A percentile compares a stretch with the other conserved stretches of the same genome.
Conservation (phyloP, 2,797 vertebrate genomes). For the Coracias cyanogaster region DNA sequence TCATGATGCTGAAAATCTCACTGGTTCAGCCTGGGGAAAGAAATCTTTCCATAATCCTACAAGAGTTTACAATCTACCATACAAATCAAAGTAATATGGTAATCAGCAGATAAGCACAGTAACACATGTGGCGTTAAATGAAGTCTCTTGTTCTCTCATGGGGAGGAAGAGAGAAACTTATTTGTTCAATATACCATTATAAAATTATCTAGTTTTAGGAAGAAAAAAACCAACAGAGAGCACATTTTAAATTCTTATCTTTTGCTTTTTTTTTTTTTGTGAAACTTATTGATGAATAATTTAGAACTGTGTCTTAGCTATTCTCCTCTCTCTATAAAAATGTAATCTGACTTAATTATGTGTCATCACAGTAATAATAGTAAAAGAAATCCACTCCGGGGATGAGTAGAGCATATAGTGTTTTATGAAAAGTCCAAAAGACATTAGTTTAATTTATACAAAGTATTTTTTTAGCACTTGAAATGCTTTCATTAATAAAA, state of each 20-base stretch:
- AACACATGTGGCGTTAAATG: constrained; percentile 71
- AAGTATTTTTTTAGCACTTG: constrained; percentile 9
- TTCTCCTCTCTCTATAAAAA: constrained; percentile 66
- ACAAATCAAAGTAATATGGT: constrained; percentile 77
- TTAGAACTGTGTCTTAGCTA: constrained; percentile 72
- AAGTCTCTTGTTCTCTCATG: constrained; percentile 76
- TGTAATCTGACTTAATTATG: constrained; percentile 80
- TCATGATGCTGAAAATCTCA: constrained; percentile 68
- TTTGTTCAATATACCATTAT: constrained; percentile 76
- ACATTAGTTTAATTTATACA: constrained; percentile 68
- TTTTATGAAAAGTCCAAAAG: constrained; percentile 73
- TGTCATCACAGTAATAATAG: constrained; percentile 69
- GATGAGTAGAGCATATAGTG: constrained; percentile 52
- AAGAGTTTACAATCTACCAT: constrained; percentile 73
- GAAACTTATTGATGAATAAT: constrained; percentile 79
- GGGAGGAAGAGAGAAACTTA: constrained; percentile 57
- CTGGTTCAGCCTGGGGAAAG: constrained; percentile 62
- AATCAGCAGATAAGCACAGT: constrained; percentile 74
- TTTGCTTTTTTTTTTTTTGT: constrained; percentile 7
- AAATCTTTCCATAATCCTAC: constrained; percentile 70
- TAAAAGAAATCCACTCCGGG: constrained; percentile 69
- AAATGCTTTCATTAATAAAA: constrained; percentile 27
- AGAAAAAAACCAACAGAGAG: constrained; percentile 9
- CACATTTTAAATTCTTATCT: constrained; percentile 69
- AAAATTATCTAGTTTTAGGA: constrained; percentile 72